Evolutionary conservation across 2,888 invertebrate genomes (phyloP), one percentile per base, ranked within the genome.

Genomic region (Pristionchus maxplancki): DNA sequence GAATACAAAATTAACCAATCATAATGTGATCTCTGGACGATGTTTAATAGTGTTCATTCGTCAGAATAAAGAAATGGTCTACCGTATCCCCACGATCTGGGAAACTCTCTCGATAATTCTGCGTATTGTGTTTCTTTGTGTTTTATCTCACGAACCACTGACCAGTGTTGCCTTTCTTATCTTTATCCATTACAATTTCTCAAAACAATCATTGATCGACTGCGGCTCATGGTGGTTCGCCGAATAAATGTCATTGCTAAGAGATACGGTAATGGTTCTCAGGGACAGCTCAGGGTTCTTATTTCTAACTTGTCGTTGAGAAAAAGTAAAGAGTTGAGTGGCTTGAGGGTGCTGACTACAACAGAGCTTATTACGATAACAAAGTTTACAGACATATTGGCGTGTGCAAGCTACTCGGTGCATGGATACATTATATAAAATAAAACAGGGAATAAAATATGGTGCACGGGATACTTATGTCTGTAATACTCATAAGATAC

Each of bases 401-500:
- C 9, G 40, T 24, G 78, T 11, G 20, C 20, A 4, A 78, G 34
- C n/a, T 44, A 78, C 78, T 40, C 24, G 28, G 28, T 78, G 78
- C 78, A 28, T 34, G 28, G 78, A 78, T 44, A 78, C 48, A 74
- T 40, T 67, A 58, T 1, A 58, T 58, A 24, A 40, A 5, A 9
- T n/a, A 9, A 9, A 78, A 78, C 78, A n/a, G 78, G 78, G 44
- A 24, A n/a, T 24, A 58, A 34, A 31, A 67, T 67, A 15, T 24
- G 31, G 67, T 67, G 67, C 67, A 67, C 34, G 24, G 31, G 67
- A 34, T 34, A 9, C 13, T 44, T 64, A 64, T 64, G 67, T 67
- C 67, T 67, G 67, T 34, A 67, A 31, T 58, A 58, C 58, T 67
- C 64, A 67, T 67, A 67, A 28, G 67, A 67, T 34, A 67, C 11